Base-by-base conservation (phyloP, 2,113 vertebrate genomes). In the Trogon surrucura region DNA sequence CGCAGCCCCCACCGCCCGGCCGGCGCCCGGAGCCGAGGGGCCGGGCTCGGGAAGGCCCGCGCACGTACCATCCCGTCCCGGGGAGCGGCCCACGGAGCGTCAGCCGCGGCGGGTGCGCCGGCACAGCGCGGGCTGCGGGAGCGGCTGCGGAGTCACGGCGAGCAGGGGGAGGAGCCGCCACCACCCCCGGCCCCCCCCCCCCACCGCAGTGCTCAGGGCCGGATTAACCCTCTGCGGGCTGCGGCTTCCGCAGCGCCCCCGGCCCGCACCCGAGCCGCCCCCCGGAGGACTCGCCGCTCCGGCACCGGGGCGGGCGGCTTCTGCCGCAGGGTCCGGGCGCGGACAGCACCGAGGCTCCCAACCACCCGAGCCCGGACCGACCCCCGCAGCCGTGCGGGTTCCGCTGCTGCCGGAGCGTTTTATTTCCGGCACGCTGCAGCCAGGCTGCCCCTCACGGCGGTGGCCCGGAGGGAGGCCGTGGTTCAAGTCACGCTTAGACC, bases 81-180 rank as follows among this genome's bases (percentile, higher is more conserved):
- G 62, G 67, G 50, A 16, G 60, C 53, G 48, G 87, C 93, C 94
- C 80, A 6, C 4, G 64, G 86, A 86, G 85, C 73, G 18, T 66
- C 91, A 34, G 50, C 83, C 71, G 75, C 60, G 67, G 48, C 25
- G 51, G 72, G 44, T 48, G 85, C 72, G 27, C 48, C 27, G 78
- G 57, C 94, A 58, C 82, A 38, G 87, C 62, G 50, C 34, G 56
- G 64, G 82, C 85, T 95, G 96, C 96, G 50, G 94, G 85, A 47
- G 89, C 93, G 50, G 95, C 95, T 89, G 95, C 95, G 50, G 77
- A 70, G 91, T 71, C 95, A 84, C 53, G 23, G 92, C 45, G 38
- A 73, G 79, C 80, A 14, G 62, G 58, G 92, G 94, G 97, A 92
- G 94, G 97, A 94, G 96, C 91, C 13, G 71, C 85, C 87, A 62